Conservation (phyloP, 2,113 vertebrate species). For the Ammodytes marinus region DNA sequence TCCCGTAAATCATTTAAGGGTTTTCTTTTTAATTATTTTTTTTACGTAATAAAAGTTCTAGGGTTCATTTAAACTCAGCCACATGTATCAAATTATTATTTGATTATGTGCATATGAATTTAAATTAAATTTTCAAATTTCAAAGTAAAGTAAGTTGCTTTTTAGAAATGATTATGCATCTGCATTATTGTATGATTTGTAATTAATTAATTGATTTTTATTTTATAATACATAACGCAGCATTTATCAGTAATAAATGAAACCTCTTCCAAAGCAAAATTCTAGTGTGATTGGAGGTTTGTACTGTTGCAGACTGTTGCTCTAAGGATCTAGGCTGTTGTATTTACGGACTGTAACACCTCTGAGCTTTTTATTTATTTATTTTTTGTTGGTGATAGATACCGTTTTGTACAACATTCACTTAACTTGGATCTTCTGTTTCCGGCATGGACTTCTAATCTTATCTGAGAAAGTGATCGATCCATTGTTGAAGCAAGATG, state of each 20-base stretch:
- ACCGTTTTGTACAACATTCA: neutral
- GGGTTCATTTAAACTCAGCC: neutral
- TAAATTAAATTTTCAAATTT: neutral
- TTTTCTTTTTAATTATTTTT: neutral
- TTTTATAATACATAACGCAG: neutral
- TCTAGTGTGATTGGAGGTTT: neutral
- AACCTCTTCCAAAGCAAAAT: neutral
- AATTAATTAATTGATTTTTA: neutral
- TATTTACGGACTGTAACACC: neutral
- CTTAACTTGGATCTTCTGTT: neutral
- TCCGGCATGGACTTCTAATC: neutral
- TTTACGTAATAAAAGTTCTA: too few relatives aligned
- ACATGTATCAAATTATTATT: neutral
- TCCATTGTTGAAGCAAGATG: neutral
- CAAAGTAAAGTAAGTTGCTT: neutral
- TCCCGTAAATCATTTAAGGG: neutral
- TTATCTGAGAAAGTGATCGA: neutral
- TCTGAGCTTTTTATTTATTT: neutral
- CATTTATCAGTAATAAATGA: neutral
- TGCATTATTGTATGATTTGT: neutral
- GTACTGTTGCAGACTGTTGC: neutral
- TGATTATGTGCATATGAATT: neutral
- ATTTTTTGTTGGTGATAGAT: too few relatives aligned
- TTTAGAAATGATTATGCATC: neutral
- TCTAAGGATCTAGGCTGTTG: neutral